These are phyloP conservation scores for Poeciliopsis turneri DNA, from an alignment of 2,797 vertebrate genomes.

Conservation along the genomic window DNA sequence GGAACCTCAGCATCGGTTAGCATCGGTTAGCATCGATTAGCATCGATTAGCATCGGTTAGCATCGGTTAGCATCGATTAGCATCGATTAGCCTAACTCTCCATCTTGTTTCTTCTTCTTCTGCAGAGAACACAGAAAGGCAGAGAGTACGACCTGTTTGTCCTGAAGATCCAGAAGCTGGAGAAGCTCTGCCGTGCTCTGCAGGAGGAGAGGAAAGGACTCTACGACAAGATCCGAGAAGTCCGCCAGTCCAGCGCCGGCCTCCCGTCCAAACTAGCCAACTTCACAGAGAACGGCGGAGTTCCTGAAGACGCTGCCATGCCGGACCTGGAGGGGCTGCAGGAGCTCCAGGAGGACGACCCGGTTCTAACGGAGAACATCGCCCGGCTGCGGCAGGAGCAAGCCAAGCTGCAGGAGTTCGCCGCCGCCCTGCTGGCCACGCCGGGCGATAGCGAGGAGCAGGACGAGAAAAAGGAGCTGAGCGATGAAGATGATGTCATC, in stretches of 20 bases:
- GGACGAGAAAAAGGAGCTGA: background rate
- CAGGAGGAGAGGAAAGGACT: slow-evolving; percentile 91
- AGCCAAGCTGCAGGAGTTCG: slow-evolving; percentile 82
- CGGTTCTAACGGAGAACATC: slow-evolving; percentile 70
- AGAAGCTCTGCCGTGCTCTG: slow-evolving; percentile 89
- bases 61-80: too few species aligned
- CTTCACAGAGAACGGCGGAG: slow-evolving; percentile 26
- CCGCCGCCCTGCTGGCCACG: slow-evolving; percentile 76
- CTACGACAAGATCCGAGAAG: slow-evolving; percentile 91
- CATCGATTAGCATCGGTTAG: too few species aligned
- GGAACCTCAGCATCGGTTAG: background rate
- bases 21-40: too few species aligned
- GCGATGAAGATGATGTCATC: slow-evolving; percentile 37
- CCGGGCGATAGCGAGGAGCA: slow-evolving; percentile 34
- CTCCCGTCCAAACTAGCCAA: slow-evolving; percentile 23
- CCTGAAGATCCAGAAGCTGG: slow-evolving; percentile 91
- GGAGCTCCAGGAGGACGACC: slow-evolving; percentile 49
- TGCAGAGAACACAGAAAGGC: slow-evolving; percentile 88
- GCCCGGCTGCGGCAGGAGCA: slow-evolving; percentile 70
- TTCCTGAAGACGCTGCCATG: background rate
- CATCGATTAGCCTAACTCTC: background rate
- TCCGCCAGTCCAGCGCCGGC: slow-evolving; percentile 70
- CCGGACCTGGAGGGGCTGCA: slow-evolving; percentile 28
- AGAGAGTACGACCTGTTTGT: slow-evolving; percentile 91
- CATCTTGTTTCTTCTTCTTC: background rate